Evolutionary conservation across 2,113 vertebrate genomes (phyloP).

Genomic region (Notothenia coriiceps): DNA sequence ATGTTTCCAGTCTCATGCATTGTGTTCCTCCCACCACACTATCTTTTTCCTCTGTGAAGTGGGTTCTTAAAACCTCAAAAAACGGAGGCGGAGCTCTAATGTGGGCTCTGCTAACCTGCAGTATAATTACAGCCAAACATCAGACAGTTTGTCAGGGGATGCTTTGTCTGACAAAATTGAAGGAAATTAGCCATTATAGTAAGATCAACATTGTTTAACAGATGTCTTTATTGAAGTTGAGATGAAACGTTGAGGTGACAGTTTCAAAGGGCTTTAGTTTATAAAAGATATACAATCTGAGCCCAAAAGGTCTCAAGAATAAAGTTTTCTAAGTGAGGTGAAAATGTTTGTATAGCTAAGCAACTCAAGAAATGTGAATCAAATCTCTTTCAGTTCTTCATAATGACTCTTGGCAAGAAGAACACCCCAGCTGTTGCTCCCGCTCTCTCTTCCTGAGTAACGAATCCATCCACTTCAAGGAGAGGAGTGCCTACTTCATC

Average conservation of each 20-base stretch:
- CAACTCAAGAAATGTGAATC: not conserved
- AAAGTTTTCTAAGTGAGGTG: not conserved
- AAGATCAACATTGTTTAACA: not conserved
- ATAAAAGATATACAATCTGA: not conserved
- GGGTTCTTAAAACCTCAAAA: conserved; percentile 57
- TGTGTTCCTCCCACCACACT: conserved; percentile 38
- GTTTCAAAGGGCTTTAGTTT: not conserved
- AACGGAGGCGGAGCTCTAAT: conserved; percentile 25
- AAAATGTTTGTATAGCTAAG: no score
- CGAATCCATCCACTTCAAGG: conserved; percentile 26
- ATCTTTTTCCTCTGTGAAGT: conserved; percentile 53
- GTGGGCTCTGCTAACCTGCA: conserved; percentile 23
- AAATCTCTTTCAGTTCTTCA: not conserved
- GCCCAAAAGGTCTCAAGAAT: not conserved
- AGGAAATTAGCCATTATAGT: conserved; percentile 9
- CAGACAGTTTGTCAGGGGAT: not conserved
- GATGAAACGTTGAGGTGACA: not conserved
- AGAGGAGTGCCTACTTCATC: conserved; percentile 60
- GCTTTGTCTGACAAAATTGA: conserved; percentile 1
- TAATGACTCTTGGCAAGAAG: rapidly evolving
- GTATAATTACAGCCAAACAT: conserved; percentile 33
- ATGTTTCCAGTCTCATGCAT: conserved; percentile 51
- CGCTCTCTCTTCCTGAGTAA: conserved; percentile 4
- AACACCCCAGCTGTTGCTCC: rapidly evolving
- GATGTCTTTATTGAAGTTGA: conserved; percentile 1